Evolutionary conservation across 35 echinoderm and acorn worm species (phyloP).

Genomic region (Ptychodera flava): DNA sequence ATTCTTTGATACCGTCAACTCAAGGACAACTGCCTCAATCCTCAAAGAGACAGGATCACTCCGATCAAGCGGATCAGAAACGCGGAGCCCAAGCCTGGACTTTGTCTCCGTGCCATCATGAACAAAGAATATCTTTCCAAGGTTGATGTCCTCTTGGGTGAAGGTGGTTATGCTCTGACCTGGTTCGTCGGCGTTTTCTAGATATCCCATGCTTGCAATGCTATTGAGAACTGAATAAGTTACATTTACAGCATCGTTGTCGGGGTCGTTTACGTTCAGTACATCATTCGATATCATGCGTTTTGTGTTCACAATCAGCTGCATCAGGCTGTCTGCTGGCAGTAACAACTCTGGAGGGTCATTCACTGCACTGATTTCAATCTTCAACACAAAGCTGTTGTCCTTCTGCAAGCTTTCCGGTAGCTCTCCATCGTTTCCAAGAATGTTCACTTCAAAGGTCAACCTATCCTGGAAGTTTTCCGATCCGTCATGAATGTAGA

Average conservation of each 20-base stretch:
- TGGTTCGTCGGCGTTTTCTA: slow-evolving; percentile 41
- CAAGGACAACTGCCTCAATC: slow-evolving; percentile 59
- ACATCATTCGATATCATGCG: slow-evolving; percentile 27
- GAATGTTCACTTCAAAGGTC: slow-evolving; percentile 52
- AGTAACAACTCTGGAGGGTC: slow-evolving; percentile 74
- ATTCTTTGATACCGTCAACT: slow-evolving; percentile 44
- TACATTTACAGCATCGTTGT: slow-evolving; percentile 47
- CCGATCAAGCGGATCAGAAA: slow-evolving; percentile 49
- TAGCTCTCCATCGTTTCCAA: slow-evolving; percentile 53
- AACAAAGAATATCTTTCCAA: slow-evolving; percentile 53
- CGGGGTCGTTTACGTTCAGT: slow-evolving; percentile 64
- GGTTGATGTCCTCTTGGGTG: slow-evolving; percentile 82
- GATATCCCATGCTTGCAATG: slow-evolving; percentile 58
- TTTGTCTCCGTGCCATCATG: slow-evolving; percentile 65
- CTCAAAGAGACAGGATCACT: slow-evolving; percentile 71
- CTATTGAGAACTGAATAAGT: slow-evolving; percentile 49
- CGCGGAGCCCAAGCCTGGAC: slow-evolving; percentile 66
- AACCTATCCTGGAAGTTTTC: slow-evolving; percentile 84
- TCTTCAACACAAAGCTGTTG: slow-evolving; percentile 35
- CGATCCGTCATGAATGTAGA: slow-evolving; percentile 84
- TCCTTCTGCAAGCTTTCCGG: slow-evolving; percentile 38
- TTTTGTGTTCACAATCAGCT: slow-evolving; percentile 55
- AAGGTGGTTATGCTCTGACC: slow-evolving; percentile 38
- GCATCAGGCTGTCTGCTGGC: slow-evolving; percentile 53
- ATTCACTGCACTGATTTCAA: slow-evolving; percentile 73